phyloP scores from a whole-genome alignment of 2,113 vertebrate species.

The Myrmophylax atrothorax region DNA sequence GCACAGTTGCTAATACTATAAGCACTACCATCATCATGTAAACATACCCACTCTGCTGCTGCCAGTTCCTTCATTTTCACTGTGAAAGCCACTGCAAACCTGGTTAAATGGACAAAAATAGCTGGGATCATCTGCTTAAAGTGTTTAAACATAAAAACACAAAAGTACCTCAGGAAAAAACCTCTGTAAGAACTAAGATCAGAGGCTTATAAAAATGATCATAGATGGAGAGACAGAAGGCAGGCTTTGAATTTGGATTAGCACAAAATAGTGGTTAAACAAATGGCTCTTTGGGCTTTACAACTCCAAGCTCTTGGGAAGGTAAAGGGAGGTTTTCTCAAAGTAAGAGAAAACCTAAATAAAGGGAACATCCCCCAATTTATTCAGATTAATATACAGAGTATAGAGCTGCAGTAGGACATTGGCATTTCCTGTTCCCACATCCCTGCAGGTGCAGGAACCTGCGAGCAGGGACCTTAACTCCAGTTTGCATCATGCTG shows the following conservation, averaged over 20 bases:
- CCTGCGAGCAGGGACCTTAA: neutral
- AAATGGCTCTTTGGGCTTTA: neutral
- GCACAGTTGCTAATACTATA: neutral
- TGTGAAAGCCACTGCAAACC: conserved; percentile 93
- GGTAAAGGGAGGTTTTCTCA: neutral
- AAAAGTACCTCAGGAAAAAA: neutral
- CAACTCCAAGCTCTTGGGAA: neutral
- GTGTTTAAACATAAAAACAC: neutral
- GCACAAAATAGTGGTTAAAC: neutral
- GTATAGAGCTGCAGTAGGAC: neutral
- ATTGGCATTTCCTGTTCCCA: neutral
- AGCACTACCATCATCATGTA: neutral
- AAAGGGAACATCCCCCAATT: neutral
- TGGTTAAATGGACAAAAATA: conserved; percentile 54
- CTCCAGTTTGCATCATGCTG: neutral
- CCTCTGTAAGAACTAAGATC: neutral
- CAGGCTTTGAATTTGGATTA: neutral
- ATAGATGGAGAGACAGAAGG: neutral
- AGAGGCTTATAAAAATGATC: neutral
- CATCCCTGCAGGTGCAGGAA: neutral
- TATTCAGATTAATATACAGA: neutral
- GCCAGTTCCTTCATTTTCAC: conserved; percentile 84
- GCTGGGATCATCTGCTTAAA: conserved; percentile 9
- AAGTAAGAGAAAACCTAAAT: neutral
- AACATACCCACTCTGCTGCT: conserved; percentile 83